Conservation (phyloP, 2,797 vertebrate species). For the Anolis apletophallus region DNA sequence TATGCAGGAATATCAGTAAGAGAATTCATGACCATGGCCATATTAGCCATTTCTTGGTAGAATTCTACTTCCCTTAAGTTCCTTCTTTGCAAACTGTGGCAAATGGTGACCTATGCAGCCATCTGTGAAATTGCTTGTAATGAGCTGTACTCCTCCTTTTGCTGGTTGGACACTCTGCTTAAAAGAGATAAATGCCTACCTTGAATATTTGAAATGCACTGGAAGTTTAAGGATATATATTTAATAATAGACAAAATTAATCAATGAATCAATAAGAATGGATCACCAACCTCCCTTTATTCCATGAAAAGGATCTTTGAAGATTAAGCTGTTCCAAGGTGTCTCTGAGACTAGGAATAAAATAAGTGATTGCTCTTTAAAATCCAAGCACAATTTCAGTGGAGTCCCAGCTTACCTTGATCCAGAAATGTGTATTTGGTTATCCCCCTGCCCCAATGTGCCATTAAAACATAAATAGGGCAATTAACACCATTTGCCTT, state of each 20-base stretch:
- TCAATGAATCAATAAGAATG: neutral
- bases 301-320: neutral
- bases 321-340: neutral
- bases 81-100: neutral
- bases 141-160: neutral
- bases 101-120: neutral
- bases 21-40: neutral
- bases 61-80: neutral
- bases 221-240: neutral
- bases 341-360: neutral
- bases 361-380: neutral
- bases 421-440: neutral
- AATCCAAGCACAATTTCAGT: neutral
- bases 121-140: slow-evolving; percentile 2
- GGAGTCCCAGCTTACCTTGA: neutral
- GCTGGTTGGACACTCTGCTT: neutral
- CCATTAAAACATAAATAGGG: neutral
- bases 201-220: neutral
- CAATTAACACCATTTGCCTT: neutral
- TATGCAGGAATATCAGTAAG: neutral
- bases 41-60: neutral
- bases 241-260: neutral
- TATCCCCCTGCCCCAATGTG: too few species aligned
- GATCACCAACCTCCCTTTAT: neutral
- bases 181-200: neutral